These are phyloP conservation scores for Andricus quercusramuli DNA, from an alignment of 2,888 invertebrate species.

Conservation along the genomic window DNA sequence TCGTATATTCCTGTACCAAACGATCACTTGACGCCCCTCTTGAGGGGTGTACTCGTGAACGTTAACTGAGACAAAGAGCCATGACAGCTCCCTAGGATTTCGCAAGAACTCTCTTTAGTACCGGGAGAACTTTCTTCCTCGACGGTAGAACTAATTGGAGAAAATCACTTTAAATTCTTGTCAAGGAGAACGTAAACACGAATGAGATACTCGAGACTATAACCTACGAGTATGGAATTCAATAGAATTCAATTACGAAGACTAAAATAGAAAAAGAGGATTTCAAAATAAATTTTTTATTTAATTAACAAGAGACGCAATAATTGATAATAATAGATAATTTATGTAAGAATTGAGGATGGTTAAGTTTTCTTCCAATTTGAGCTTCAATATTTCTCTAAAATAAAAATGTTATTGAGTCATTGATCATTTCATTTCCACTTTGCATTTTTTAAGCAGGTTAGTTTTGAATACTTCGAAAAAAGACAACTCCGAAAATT, in stretches of 20 bases:
- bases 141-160: slow-evolving; percentile 29
- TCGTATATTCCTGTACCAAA: slow-evolving; percentile 30
- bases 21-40: slow-evolving; percentile 30
- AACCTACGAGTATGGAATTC: neutral
- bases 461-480: too few relatives aligned
- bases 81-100: slow-evolving; percentile 28
- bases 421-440: too few relatives aligned
- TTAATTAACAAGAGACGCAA: too few relatives aligned
- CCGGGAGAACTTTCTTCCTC: slow-evolving; percentile 22
- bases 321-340: too few relatives aligned
- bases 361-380: too few relatives aligned
- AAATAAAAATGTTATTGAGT: too few relatives aligned
- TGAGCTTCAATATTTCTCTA: too few relatives aligned
- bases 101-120: neutral
- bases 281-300: neutral
- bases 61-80: slow-evolving; percentile 41
- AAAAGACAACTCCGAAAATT: too few relatives aligned
- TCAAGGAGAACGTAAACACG: slow-evolving; percentile 11
- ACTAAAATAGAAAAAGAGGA: neutral
- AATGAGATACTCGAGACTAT: neutral
- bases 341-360: too few relatives aligned
- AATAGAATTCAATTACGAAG: neutral
- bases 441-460: too few relatives aligned
- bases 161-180: slow-evolving; percentile 37
- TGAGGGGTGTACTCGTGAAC: slow-evolving; percentile 18